Evolutionary conservation across 2,888 invertebrate genomes (phyloP).

Genomic region (Xanthorhoe spadicearia): DNA sequence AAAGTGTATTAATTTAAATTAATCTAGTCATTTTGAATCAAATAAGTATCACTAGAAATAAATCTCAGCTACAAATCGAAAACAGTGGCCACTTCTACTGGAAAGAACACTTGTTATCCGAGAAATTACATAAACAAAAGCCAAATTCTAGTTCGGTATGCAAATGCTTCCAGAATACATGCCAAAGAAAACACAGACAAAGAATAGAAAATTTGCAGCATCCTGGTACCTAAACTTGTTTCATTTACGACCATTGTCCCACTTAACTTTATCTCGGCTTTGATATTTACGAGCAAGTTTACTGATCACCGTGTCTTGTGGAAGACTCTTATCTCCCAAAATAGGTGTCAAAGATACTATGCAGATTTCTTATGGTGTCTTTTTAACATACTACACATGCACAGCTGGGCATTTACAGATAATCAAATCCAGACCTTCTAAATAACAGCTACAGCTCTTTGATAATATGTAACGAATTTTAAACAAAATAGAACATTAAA

Average conservation of each 20-base stretch:
- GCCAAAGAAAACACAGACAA: slow-evolving; percentile 3
- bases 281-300: slow-evolving; percentile 49
- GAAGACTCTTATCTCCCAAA: slow-evolving; percentile 39
- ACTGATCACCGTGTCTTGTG: slow-evolving; percentile 42
- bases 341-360: slow-evolving; percentile 39
- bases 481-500: background rate
- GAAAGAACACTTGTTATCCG: background rate
- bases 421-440: background rate
- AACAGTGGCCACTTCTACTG: background rate
- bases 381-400: background rate
- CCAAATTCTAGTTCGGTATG: background rate
- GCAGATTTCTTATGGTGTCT: slow-evolving; percentile 15
- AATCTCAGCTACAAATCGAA: background rate
- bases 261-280: slow-evolving; percentile 55
- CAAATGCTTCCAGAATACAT: background rate
- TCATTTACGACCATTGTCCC: slow-evolving; percentile 54
- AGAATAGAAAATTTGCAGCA: slow-evolving; percentile 20
- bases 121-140: background rate
- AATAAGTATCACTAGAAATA: background rate
- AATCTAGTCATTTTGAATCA: background rate
- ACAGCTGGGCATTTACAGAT: background rate
- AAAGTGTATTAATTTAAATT: background rate
- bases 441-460: background rate
- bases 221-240: slow-evolving; percentile 38
- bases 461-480: background rate